Percentiles rank a stretch among this genome's conserved stretches.
phyloP scores from a whole-genome alignment of 2,888 invertebrate genomes.

The Cheilosia vulpina region DNA sequence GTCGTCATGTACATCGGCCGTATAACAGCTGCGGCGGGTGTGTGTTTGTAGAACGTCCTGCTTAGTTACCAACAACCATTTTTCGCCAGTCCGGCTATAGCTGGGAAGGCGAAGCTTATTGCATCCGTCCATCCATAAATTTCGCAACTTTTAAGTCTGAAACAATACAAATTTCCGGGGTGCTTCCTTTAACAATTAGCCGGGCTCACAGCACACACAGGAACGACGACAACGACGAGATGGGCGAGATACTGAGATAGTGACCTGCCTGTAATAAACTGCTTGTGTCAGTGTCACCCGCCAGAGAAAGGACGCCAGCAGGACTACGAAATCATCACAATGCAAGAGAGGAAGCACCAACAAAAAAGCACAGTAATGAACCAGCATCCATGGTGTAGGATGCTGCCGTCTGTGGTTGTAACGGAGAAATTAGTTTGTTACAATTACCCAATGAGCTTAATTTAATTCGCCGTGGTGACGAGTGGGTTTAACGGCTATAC shows the following conservation, averaged over 20 bases:
- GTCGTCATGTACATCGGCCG: slow-evolving; percentile 39
- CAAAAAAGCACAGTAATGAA: slow-evolving; percentile 36
- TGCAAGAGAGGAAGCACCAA: background rate
- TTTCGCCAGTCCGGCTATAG: slow-evolving; percentile 28
- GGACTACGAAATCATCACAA: slow-evolving; percentile 3
- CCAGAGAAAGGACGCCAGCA: slow-evolving; percentile 10
- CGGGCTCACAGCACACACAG: slow-evolving; percentile 30
- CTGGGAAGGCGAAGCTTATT: slow-evolving; percentile 61
- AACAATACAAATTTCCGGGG: slow-evolving; percentile 74
- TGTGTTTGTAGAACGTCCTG: slow-evolving; percentile 31
- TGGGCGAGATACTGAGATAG: slow-evolving; percentile 23
- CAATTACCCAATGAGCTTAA: slow-evolving; percentile 73
- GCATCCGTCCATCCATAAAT: slow-evolving; percentile 75
- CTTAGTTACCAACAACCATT: slow-evolving; percentile 54
- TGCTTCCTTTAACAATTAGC: slow-evolving; percentile 74
- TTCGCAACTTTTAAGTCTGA: slow-evolving; percentile 74
- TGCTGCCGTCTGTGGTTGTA: slow-evolving; percentile 44
- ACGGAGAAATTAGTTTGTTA: slow-evolving; percentile 68
- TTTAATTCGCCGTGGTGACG: slow-evolving; percentile 67
- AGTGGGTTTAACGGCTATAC: slow-evolving; percentile 68
- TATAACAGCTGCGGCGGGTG: slow-evolving; percentile 18
- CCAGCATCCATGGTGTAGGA: slow-evolving; percentile 24
- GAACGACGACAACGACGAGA: slow-evolving; percentile 4
- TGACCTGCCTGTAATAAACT: slow-evolving; percentile 60
- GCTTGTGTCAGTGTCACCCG: slow-evolving; percentile 45